A percentile compares a stretch with the other conserved stretches of the same genome.
phyloP scores from a whole-genome alignment of 92 coral and sea anemone genomes.

The Virgularia gustaviana region DNA sequence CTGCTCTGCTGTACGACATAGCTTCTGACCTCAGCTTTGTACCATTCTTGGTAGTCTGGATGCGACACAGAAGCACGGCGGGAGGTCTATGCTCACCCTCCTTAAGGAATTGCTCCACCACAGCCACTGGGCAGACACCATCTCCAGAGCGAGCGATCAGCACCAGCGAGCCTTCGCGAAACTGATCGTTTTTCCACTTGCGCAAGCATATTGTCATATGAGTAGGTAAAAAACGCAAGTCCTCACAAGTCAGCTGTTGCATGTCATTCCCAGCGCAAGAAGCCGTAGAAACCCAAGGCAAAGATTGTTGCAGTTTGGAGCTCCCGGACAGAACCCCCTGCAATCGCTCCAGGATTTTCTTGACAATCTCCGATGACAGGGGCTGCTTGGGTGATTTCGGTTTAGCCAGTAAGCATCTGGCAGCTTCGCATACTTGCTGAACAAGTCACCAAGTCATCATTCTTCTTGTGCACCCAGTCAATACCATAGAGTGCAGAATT shows the following conservation, averaged over 20 bases:
- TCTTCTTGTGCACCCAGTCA: conserved; percentile 35
- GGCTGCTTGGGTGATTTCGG: conserved; percentile 22
- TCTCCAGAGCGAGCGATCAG: conserved; percentile 34
- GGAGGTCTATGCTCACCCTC: conserved; percentile 3
- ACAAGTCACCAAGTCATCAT: conserved; percentile 22
- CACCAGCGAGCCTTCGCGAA: conserved; percentile 40
- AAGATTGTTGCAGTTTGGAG: conserved; percentile 22
- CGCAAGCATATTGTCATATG: conserved; percentile 45
- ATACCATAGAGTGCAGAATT: conserved; percentile 38
- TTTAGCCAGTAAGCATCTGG: conserved; percentile 15
- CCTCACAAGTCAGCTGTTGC: conserved; percentile 15
- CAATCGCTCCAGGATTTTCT: conserved; percentile 28
- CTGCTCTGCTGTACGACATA: conserved; percentile 46
- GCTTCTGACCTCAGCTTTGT: conserved; percentile 28
- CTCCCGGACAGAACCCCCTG: conserved; percentile 19
- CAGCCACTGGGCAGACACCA: conserved; percentile 41
- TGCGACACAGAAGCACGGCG: conserved; percentile 11
- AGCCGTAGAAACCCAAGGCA: conserved; percentile 27
- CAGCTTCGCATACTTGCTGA: conserved; percentile 19
- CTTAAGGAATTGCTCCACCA: conserved; percentile 46
- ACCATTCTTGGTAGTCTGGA: conserved; percentile 45
- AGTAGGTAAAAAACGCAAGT: conserved; percentile 24
- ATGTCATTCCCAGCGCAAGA: conserved; percentile 46
- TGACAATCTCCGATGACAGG: conserved; percentile 11
- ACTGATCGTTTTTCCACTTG: conserved; percentile 52